Percentiles rank a stretch among this genome's conserved stretches.
phyloP scores from a whole-genome alignment of 2,113 vertebrate species.

The Salvelinus alpinus region DNA sequence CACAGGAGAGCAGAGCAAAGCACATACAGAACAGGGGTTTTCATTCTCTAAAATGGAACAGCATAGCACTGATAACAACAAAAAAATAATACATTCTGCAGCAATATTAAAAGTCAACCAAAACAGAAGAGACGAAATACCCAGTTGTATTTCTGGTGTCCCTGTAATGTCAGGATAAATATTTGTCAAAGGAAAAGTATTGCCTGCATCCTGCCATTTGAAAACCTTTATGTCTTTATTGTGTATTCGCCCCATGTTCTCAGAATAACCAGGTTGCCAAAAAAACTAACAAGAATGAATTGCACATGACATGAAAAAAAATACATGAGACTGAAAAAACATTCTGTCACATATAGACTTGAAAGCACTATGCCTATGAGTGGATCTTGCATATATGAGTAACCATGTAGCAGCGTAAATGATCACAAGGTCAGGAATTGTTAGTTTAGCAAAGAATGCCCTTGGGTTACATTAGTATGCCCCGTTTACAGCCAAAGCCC shows the following conservation, averaged over 20 bases:
- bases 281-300: no score
- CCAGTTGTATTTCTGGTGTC: slow-evolving; percentile 2
- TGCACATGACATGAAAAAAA: no score
- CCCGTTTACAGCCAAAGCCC: slow-evolving; percentile 9
- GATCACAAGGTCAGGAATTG: slow-evolving; percentile 28
- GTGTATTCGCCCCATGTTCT: not conserved
- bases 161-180: slow-evolving; percentile 1
- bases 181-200: slow-evolving; percentile 16
- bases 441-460: slow-evolving; percentile 25
- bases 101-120: not conserved
- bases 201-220: slow-evolving; percentile 17
- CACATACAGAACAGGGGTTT: no score
- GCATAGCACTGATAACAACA: not conserved
- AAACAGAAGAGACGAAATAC: not conserved
- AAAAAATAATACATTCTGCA: slow-evolving; percentile 38
- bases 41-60: no score
- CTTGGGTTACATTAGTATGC: not conserved
- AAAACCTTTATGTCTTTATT: slow-evolving; percentile 20
- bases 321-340: no score
- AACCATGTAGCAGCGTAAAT: not conserved
- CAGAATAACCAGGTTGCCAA: no score
- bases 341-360: no score
- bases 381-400: slow-evolving; percentile 17
- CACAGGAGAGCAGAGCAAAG: no score
- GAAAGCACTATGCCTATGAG: not conserved